Evolutionary conservation across 2,113 vertebrate species (phyloP).

Genomic region (Brienomyrus brachyistius): DNA sequence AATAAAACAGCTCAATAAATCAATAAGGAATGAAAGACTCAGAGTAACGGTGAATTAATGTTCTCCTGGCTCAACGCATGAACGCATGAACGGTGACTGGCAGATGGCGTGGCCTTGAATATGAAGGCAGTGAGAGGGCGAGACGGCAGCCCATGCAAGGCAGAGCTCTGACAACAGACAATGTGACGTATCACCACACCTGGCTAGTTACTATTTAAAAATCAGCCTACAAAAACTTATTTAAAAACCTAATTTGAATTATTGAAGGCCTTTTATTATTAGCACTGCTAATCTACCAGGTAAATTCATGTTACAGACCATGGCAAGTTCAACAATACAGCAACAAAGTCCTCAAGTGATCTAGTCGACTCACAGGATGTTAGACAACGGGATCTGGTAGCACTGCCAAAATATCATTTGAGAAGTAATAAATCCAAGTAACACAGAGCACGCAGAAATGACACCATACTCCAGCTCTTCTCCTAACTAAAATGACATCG

Average conservation of each 20-base stretch:
- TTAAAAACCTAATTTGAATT: not conserved
- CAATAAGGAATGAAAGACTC: conserved; percentile 26
- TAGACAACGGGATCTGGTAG: not conserved
- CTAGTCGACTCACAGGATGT: not conserved
- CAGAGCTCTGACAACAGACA: not conserved
- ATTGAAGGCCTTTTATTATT: not conserved
- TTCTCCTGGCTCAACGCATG: conserved; percentile 19
- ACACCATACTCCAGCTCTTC: not conserved
- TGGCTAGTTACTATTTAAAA: not conserved
- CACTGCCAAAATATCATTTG: not conserved
- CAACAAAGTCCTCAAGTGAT: not conserved
- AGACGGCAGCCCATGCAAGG: not conserved
- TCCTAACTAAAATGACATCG: not conserved
- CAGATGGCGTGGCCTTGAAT: conserved; percentile 15
- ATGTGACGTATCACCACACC: not conserved
- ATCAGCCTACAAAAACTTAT: not conserved
- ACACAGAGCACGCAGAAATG: not conserved
- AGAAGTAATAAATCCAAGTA: not conserved
- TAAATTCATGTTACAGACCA: not conserved
- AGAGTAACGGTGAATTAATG: conserved; percentile 36
- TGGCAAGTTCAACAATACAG: not conserved
- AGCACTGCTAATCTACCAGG: not conserved
- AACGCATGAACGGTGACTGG: conserved; percentile 50
- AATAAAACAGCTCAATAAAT: conserved; percentile 56
- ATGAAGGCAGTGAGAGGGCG: not conserved